These are phyloP conservation scores for Micropoecilia bifurca DNA, from an alignment of 2,797 vertebrate genomes.

Conservation along the genomic window DNA sequence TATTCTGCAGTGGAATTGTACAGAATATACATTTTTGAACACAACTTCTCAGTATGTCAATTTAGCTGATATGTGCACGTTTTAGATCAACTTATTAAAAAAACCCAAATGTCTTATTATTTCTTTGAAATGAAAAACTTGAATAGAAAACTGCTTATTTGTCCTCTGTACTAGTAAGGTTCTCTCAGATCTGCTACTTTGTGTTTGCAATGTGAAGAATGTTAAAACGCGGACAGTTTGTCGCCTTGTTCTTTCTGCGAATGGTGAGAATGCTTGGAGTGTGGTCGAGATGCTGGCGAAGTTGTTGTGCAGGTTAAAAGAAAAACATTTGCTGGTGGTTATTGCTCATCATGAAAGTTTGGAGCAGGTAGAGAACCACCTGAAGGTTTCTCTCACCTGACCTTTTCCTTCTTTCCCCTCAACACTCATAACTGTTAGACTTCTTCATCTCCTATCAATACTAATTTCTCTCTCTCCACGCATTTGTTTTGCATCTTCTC, in stretches of 20 bases:
- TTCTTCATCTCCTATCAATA: constrained; percentile 9
- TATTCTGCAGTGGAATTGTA: neutral
- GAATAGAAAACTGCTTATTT: neutral
- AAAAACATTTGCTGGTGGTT: neutral
- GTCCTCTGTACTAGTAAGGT: neutral
- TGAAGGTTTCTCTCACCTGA: too few relatives aligned
- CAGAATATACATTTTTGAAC: neutral
- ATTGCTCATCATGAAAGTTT: neutral
- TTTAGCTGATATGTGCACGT: neutral
- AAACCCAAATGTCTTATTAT: too few relatives aligned
- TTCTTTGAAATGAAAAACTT: neutral
- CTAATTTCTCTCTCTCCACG: constrained; percentile 18
- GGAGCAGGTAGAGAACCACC: neutral
- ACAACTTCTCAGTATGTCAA: neutral
- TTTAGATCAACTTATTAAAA: neutral
- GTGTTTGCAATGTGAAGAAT: constrained; percentile 29
- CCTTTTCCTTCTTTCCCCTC: too few relatives aligned
- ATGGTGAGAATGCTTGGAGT: constrained; percentile 1
- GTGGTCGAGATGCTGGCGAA: neutral
- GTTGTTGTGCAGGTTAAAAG: neutral
- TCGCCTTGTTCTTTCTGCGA: constrained; percentile 13
- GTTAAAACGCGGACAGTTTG: constrained; percentile 27
- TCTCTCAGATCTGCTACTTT: neutral
- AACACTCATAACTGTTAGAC: neutral
- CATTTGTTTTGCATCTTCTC: constrained; percentile 21